Conservation (phyloP, 1,140 invertebrate species). For the Zaprionus kolodkinae region DNA sequence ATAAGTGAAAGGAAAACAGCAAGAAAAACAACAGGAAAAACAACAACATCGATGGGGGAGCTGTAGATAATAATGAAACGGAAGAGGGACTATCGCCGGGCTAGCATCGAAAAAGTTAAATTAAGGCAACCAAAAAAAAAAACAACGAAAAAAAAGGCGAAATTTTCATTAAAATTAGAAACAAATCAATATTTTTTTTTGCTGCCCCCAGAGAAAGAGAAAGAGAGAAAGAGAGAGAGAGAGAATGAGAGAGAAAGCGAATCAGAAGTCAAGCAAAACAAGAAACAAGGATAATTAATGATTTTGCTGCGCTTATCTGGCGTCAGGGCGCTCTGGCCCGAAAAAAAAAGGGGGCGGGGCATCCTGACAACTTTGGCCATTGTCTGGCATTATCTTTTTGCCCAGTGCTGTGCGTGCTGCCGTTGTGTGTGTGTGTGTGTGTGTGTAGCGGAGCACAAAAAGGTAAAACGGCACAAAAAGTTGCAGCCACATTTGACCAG, state of each 20-base stretch:
- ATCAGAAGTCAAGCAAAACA: slow-evolving; percentile 80
- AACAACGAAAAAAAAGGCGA: slow-evolving; percentile 55
- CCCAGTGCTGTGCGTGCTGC: slow-evolving; percentile 46
- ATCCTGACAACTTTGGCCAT: slow-evolving; percentile 73
- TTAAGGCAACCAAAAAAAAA: slow-evolving; percentile 54
- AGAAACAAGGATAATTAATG: slow-evolving; percentile 84
- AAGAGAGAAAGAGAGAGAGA: neutral
- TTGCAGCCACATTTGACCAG: slow-evolving; percentile 76
- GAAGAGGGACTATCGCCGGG: slow-evolving; percentile 62
- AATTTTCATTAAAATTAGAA: slow-evolving; percentile 83
- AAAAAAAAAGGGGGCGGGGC: neutral
- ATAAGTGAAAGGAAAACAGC: slow-evolving; percentile 67
- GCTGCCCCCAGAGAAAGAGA: slow-evolving; percentile 5
- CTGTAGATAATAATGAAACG: slow-evolving; percentile 33
- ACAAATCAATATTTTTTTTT: slow-evolving; percentile 81
- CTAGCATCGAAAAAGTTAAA: slow-evolving; percentile 80
- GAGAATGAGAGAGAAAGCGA: slow-evolving; percentile 32
- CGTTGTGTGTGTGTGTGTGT: slow-evolving; percentile 4
- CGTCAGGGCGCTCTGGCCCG: slow-evolving; percentile 21
- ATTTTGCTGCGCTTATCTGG: slow-evolving; percentile 80
- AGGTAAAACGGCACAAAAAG: slow-evolving; percentile 69
- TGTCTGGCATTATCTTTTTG: slow-evolving; percentile 80
- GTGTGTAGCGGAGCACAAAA: slow-evolving; percentile 58
- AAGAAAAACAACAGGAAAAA: slow-evolving; percentile 31
- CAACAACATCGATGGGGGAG: slow-evolving; percentile 1